phyloP scores from a whole-genome alignment of 2,888 invertebrate species.

The Eupithecia exiguata region DNA sequence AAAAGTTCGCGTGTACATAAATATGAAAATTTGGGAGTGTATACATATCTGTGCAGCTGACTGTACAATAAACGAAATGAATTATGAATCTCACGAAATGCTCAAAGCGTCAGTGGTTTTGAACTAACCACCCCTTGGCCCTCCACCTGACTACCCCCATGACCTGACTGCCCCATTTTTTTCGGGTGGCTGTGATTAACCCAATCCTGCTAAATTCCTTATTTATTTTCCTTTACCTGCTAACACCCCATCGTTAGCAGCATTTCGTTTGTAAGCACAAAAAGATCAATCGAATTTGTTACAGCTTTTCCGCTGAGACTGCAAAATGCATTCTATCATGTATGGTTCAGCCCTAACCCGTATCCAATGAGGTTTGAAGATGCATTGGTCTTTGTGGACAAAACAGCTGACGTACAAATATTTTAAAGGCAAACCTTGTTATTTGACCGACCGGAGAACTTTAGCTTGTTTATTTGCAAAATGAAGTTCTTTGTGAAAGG shows the following conservation, averaged over 20 bases:
- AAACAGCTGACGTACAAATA: neutral
- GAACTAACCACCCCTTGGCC: no score
- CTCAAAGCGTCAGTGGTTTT: no score
- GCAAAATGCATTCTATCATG: neutral
- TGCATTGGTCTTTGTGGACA: neutral
- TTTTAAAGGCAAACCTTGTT: neutral
- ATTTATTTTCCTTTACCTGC: neutral
- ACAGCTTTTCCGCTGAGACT: neutral
- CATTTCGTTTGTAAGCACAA: neutral
- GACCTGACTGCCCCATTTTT: no score
- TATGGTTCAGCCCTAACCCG: neutral
- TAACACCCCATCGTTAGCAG: neutral
- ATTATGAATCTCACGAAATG: no score
- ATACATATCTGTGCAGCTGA: no score
- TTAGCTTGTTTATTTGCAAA: neutral
- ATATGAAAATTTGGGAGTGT: no score
- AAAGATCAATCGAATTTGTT: neutral
- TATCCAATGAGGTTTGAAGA: slow-evolving; percentile 1
- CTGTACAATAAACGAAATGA: no score
- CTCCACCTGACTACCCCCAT: no score
- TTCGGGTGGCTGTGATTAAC: neutral
- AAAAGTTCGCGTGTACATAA: no score
- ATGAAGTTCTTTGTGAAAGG: neutral
- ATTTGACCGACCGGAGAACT: neutral
- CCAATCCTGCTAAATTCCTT: neutral